Evolutionary conservation across 1,140 invertebrate genomes (phyloP).

Genomic region (Hyposmocoma kahamanoa): DNA sequence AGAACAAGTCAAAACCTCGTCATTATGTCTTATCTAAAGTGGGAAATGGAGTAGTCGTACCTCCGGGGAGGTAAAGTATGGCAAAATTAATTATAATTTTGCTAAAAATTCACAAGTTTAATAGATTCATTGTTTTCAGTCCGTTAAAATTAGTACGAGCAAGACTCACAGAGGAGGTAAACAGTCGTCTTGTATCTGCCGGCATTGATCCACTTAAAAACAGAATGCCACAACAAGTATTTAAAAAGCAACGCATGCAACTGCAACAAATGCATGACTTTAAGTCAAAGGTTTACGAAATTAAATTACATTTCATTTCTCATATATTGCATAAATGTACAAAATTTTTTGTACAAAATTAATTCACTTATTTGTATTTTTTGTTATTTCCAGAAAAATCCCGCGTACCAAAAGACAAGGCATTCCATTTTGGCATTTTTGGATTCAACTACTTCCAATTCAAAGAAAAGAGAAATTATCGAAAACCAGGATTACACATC

Average conservation of each 20-base stretch:
- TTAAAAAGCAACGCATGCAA: constrained; percentile 67
- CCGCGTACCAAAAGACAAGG: constrained; percentile 65
- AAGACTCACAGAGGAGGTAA: constrained; percentile 65
- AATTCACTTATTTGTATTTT: constrained; percentile 19
- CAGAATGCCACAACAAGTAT: constrained; percentile 66
- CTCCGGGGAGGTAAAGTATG: constrained; percentile 36
- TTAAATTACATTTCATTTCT: constrained; percentile 2
- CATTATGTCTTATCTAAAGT: constrained; percentile 11
- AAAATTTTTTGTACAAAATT: not conserved
- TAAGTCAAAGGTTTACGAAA: constrained; percentile 63
- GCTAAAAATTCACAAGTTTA: too few relatives aligned
- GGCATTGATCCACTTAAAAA: constrained; percentile 75
- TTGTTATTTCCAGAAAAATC: constrained; percentile 73
- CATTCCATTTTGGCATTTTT: constrained; percentile 70
- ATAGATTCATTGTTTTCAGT: constrained; percentile 32
- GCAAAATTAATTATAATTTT: not conserved
- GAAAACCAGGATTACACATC: constrained; percentile 25
- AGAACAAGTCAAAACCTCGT: constrained; percentile 14
- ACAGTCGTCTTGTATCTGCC: constrained; percentile 66
- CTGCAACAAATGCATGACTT: constrained; percentile 72
- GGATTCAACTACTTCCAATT: constrained; percentile 44
- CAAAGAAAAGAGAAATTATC: constrained; percentile 23
- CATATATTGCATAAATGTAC: constrained; percentile 3
- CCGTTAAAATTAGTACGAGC: constrained; percentile 55
- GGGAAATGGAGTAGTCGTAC: constrained; percentile 18